Conservation (phyloP, 2,113 vertebrate species). For the Myrmecophaga tridactyla region DNA sequence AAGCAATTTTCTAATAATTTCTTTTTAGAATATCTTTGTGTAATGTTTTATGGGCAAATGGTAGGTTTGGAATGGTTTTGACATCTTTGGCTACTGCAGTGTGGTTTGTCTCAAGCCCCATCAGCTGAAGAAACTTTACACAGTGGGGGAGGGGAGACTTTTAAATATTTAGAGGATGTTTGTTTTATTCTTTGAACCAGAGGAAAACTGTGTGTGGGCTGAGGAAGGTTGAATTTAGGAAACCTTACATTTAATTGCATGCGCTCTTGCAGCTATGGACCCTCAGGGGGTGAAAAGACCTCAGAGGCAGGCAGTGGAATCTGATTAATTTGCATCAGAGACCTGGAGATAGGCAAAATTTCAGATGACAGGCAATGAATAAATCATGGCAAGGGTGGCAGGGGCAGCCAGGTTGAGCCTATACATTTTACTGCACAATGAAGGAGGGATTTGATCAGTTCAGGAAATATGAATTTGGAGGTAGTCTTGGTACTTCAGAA, state of each 20-base stretch:
- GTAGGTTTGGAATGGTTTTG: slow-evolving; percentile 51
- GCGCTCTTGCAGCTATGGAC: background rate
- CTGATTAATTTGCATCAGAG: slow-evolving; percentile 19
- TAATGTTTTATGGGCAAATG: slow-evolving; percentile 58
- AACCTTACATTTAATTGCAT: background rate
- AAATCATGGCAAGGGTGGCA: background rate
- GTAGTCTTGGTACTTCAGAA: background rate
- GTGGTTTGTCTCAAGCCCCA: background rate
- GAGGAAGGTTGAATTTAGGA: slow-evolving; percentile 38
- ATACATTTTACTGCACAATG: background rate
- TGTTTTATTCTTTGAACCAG: slow-evolving; percentile 28
- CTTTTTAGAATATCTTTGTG: slow-evolving; percentile 61
- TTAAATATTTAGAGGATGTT: slow-evolving; percentile 49
- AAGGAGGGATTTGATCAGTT: background rate
- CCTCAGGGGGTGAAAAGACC: background rate
- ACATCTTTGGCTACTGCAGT: background rate
- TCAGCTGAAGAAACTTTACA: slow-evolving; percentile 4
- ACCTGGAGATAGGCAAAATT: background rate
- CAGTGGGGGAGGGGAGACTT: background rate
- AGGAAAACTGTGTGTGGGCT: slow-evolving; percentile 35
- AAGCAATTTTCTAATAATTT: slow-evolving; percentile 73
- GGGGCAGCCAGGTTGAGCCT: background rate
- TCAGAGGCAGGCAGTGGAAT: background rate
- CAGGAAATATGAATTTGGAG: background rate
- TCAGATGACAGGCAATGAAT: background rate